These are phyloP conservation scores for Xyrauchen texanus DNA, from an alignment of 2,113 vertebrate genomes.

Conservation along the genomic window DNA sequence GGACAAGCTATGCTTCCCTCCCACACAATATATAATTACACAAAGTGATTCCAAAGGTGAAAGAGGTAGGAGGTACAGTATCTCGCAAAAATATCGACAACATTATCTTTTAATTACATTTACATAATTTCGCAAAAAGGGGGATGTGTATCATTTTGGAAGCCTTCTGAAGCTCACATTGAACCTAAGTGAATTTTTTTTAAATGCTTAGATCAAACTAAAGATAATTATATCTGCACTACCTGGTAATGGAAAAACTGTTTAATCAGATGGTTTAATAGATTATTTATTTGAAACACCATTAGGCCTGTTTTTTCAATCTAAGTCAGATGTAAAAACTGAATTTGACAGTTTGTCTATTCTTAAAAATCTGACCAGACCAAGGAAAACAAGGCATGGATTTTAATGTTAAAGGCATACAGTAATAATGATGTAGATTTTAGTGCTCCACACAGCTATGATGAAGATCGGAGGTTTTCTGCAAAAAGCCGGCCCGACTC, in stretches of 20 bases:
- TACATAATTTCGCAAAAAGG: slow-evolving; percentile 68
- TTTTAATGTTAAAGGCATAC: slow-evolving; percentile 39
- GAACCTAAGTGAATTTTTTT: slow-evolving; percentile 41
- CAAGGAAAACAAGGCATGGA: background rate
- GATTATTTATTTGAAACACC: slow-evolving; percentile 55
- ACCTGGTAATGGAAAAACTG: slow-evolving; percentile 51
- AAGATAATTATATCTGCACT: slow-evolving; percentile 18
- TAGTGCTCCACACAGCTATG: slow-evolving; percentile 36
- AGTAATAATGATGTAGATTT: slow-evolving; percentile 60
- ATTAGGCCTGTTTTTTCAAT: slow-evolving; percentile 22
- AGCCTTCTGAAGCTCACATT: slow-evolving; percentile 13
- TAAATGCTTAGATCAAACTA: slow-evolving; percentile 40
- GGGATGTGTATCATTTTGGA: slow-evolving; percentile 28
- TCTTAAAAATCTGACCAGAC: background rate
- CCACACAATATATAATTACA: slow-evolving; percentile 44
- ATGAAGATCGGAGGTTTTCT: slow-evolving; percentile 50
- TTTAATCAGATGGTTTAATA: slow-evolving; percentile 40
- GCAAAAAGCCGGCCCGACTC: slow-evolving; percentile 30
- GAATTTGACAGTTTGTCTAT: slow-evolving; percentile 49
- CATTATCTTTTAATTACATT: slow-evolving; percentile 82
- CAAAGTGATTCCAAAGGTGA: slow-evolving; percentile 46
- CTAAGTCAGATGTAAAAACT: slow-evolving; percentile 60
- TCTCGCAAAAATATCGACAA: slow-evolving; percentile 63
- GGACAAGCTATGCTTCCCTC: slow-evolving; percentile 12
- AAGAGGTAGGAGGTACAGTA: slow-evolving; percentile 58